Conservation (phyloP, 92 coral and sea anemone species). For the Parazoanthus darwini region DNA sequence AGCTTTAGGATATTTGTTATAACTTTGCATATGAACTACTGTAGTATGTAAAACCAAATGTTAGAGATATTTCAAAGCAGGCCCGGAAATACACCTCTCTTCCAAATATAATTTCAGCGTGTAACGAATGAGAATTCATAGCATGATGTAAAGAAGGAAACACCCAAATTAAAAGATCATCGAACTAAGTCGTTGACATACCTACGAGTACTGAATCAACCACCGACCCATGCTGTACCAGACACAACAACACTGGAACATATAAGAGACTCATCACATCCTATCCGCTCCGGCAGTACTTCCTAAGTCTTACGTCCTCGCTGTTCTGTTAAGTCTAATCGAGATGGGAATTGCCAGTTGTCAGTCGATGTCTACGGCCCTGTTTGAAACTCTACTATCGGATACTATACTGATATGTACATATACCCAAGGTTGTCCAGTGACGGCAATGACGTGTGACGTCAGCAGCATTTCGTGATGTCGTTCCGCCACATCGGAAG, state of each 20-base stretch:
- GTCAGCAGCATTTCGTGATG: neutral
- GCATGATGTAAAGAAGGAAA: neutral
- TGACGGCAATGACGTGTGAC: neutral
- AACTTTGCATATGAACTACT: too few species aligned
- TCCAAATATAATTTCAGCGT: neutral
- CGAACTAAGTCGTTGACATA: neutral
- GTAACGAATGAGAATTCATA: neutral
- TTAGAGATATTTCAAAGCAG: neutral
- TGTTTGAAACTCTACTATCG: too few species aligned
- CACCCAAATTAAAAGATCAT: neutral
- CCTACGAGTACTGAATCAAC: neutral
- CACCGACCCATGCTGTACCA: neutral
- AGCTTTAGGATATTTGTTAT: too few species aligned
- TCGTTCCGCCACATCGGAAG: neutral
- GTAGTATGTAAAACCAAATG: neutral
- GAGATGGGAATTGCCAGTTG: neutral
- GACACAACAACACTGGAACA: neutral
- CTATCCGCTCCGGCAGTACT: neutral
- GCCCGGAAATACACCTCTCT: neutral
- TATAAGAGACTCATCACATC: neutral
- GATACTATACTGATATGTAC: too few species aligned
- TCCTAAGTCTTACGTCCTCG: neutral
- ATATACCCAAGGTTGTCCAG: neutral
- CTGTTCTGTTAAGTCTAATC: neutral
- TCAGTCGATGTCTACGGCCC: neutral